Conservation (phyloP, 2,888 invertebrate genomes). For the Drosophila kambysellisi region DNA sequence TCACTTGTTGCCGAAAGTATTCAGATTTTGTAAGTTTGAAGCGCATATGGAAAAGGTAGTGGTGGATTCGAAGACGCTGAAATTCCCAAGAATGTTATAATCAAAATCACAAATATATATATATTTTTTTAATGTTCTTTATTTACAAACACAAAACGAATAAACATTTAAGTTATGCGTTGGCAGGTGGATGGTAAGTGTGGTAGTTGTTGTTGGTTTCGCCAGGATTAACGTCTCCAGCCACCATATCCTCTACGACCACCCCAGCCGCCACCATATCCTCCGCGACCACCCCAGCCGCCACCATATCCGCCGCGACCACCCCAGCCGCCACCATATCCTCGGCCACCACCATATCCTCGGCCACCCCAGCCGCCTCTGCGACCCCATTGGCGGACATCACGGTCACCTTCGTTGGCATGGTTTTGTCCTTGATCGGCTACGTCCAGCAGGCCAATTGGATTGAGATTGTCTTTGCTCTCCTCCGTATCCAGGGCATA, state of each 20-base stretch:
- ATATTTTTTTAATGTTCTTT: conserved; percentile 36
- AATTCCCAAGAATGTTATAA: neutral
- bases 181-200: conserved; percentile 3
- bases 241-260: conserved; percentile 23
- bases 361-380: conserved; percentile 8
- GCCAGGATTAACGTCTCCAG: conserved; percentile 8
- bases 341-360: conserved; percentile 9
- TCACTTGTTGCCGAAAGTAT: neutral
- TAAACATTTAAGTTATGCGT: neutral
- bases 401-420: conserved; percentile 62
- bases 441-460: conserved; percentile 48
- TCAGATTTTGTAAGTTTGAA: neutral
- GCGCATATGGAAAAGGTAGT: neutral
- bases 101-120: neutral
- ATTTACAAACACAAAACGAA: conserved; percentile 15
- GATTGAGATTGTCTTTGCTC: conserved; percentile 7
- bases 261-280: conserved; percentile 33
- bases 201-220: neutral
- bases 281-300: conserved; percentile 14
- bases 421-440: conserved; percentile 53
- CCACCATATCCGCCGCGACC: conserved; percentile 26
- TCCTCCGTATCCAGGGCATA: conserved; percentile 23
- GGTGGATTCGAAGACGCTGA: neutral
- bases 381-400: conserved; percentile 44
- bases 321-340: conserved; percentile 25